Conservation (phyloP, 2,113 vertebrate species). For the Pelobates fuscus region DNA sequence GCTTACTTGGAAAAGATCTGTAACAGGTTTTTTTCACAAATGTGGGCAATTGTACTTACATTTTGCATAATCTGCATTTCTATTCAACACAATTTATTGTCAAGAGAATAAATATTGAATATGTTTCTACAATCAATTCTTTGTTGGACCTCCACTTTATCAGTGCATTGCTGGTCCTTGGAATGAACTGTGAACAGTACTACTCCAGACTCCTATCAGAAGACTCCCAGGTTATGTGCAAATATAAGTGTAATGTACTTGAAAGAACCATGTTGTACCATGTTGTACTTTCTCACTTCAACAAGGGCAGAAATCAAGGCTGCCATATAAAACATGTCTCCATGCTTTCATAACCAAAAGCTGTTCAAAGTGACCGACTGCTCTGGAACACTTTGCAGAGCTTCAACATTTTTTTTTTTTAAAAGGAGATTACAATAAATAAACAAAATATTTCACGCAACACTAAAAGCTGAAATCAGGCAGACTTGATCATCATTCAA, state of each 20-base stretch:
- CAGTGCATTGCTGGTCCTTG: neutral
- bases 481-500: slow-evolving; percentile 73
- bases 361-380: slow-evolving; percentile 63
- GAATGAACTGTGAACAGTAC: neutral
- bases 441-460: slow-evolving; percentile 58
- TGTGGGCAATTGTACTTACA: too few species aligned
- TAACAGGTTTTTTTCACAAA: too few species aligned
- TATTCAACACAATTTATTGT: too few species aligned
- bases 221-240: neutral
- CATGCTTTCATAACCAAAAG: slow-evolving; percentile 49
- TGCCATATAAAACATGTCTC: slow-evolving; percentile 54
- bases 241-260: neutral
- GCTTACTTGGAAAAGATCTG: too few species aligned
- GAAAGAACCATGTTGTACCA: slow-evolving; percentile 20
- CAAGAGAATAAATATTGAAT: too few species aligned
- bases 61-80: too few species aligned
- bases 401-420: too few species aligned
- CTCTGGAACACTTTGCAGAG: slow-evolving; percentile 52
- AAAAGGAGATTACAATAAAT: slow-evolving; percentile 39
- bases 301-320: slow-evolving; percentile 57
- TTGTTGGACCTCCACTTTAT: neutral
- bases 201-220: neutral
- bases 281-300: slow-evolving; percentile 52
- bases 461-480: slow-evolving; percentile 68
- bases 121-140: neutral